These are phyloP conservation scores for Pteronotus mesoamericanus DNA, from an alignment of 2,797 vertebrate species.

Conservation along the genomic window DNA sequence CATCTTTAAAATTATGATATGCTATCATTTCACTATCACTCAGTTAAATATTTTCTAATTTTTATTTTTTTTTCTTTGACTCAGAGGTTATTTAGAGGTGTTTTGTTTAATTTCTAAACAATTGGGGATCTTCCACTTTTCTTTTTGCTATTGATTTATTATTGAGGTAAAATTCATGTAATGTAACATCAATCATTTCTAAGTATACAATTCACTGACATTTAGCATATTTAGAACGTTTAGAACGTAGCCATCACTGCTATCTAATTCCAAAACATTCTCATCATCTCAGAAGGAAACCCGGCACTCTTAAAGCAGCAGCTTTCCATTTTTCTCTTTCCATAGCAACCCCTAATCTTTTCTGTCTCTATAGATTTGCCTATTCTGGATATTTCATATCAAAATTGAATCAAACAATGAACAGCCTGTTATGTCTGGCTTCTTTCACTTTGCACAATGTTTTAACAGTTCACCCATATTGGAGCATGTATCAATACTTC, in stretches of 20 bases:
- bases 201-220: background rate
- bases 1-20: background rate
- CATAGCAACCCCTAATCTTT: background rate
- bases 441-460: background rate
- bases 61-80: background rate
- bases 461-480: background rate
- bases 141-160: background rate
- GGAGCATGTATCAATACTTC: background rate
- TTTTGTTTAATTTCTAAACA: slow-evolving; percentile 21
- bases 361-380: background rate
- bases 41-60: slow-evolving; percentile 5
- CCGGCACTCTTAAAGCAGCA: background rate
- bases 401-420: background rate
- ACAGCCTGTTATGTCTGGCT: background rate
- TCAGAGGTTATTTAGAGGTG: background rate
- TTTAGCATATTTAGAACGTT: background rate
- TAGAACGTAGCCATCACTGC: background rate
- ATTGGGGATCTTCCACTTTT: background rate
- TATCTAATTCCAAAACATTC: background rate
- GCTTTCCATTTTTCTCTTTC: background rate
- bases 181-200: background rate
- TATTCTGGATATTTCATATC: background rate
- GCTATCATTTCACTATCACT: background rate
- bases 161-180: background rate
- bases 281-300: background rate